A percentile compares a stretch with the other conserved stretches of the same genome.
Evolutionary conservation across 2,113 vertebrate species (phyloP).

Genomic region (Trematocara nigrifrons): DNA sequence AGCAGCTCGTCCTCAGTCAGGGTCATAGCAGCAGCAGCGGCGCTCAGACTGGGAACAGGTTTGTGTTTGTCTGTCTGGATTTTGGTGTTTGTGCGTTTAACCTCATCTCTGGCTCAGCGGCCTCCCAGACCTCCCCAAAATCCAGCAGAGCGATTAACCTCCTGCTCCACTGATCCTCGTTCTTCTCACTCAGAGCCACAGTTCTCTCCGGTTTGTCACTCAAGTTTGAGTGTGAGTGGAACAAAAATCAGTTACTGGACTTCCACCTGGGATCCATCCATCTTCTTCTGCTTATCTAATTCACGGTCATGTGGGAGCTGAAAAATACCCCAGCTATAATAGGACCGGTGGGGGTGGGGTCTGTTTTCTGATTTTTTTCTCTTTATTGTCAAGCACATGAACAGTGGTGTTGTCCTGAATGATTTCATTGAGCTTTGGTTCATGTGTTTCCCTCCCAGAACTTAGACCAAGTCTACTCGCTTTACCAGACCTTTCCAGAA

Average conservation of each 20-base stretch:
- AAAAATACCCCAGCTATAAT: background rate
- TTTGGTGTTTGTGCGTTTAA: background rate
- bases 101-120: background rate
- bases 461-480: slow-evolving; percentile 63
- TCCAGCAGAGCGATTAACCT: background rate
- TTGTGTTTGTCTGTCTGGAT: background rate
- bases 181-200: background rate
- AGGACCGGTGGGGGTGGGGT: background rate
- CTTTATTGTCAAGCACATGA: background rate
- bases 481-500: slow-evolving; percentile 76
- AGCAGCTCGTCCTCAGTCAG: background rate
- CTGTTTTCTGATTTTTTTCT: background rate
- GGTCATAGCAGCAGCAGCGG: background rate
- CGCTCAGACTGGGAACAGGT: background rate
- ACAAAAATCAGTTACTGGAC: background rate
- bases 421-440: background rate
- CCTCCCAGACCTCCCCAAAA: background rate
- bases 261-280: background rate
- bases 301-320: background rate
- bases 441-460: slow-evolving; percentile 65
- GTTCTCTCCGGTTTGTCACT: background rate
- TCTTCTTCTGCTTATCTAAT: background rate
- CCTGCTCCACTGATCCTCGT: background rate
- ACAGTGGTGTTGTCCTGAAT: background rate
- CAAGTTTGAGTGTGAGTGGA: background rate